Evolutionary conservation across 2,113 vertebrate species (phyloP).

Genomic region (Spheniscus mendiculus): DNA sequence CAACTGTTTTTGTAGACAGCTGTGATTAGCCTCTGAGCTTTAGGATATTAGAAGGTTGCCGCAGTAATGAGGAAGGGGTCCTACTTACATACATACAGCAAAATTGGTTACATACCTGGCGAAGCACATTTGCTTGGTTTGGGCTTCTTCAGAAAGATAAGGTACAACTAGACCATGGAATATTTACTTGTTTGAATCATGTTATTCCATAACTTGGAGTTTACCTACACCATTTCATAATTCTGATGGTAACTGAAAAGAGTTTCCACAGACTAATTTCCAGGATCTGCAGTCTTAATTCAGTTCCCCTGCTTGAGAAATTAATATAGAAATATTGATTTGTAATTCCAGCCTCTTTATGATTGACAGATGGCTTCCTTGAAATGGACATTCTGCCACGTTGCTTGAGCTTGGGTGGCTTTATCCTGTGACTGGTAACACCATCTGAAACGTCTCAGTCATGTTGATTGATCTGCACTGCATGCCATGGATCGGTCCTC

Average conservation of each 20-base stretch:
- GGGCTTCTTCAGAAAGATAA: background rate
- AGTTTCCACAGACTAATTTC: background rate
- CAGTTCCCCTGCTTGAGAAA: background rate
- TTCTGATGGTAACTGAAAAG: background rate
- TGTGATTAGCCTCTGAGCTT: background rate
- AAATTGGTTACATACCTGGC: background rate
- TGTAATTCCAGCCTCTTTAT: background rate
- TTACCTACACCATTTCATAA: background rate
- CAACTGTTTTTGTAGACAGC: background rate
- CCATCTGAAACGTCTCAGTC: background rate
- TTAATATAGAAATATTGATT: background rate
- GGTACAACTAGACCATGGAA: background rate
- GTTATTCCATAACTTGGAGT: background rate
- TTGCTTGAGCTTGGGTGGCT: background rate
- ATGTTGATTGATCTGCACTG: background rate
- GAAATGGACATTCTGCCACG: background rate
- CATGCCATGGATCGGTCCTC: background rate
- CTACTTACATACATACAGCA: background rate
- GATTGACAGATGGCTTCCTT: background rate
- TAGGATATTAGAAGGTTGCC: background rate
- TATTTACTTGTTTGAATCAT: background rate
- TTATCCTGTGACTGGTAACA: background rate
- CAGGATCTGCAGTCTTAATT: background rate
- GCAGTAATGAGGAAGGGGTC: background rate
- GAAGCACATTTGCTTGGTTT: background rate